Base-by-base conservation (phyloP, 2,113 vertebrate genomes). In the Anhinga anhinga region DNA sequence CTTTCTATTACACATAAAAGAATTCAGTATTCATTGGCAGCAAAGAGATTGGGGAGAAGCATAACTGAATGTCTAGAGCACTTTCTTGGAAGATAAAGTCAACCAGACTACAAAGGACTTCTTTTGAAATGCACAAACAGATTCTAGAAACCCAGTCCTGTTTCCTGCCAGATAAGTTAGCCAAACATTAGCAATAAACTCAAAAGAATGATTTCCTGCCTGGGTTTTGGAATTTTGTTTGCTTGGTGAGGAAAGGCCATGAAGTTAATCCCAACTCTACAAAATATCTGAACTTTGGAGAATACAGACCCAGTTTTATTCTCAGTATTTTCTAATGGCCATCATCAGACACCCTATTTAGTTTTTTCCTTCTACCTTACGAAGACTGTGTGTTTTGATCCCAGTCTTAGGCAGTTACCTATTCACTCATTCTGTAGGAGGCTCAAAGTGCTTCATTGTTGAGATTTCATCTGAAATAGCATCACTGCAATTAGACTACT, bases 401-500 rank as follows among this genome's bases (percentile, higher is more conserved):
- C 15, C 20, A 59, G 1, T 32, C n/a, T 73, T 62, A 42, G 2
- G 22, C 26, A 58, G 10, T 61, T 72, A n/a, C 22, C 1, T 49
- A n/a, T 66, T 74, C 32, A 63, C 0, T 0, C 9, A 49, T 65
- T 79, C 9, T 49, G 15, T n/a, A 67, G 25, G 38, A 63, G 16
- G 40, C 15, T 78, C 40, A 40, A 34, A 78, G n/a, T 4, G 34
- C 15, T 67, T 72, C 4, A 23, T 73, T 92, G 92, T 50, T 45
- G 22, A 67, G 18, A 22, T 79, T 79, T 71, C 27, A 30, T 40
- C 7, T 59, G 34, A 82, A 56, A 29, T 49, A 44, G 0, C 22
- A 49, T 47, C 12, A 50, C 8, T 76, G 13, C 20, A 90, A 62
- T 73, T 73, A 80, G 12, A 44, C 8, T 2, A 13, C 40, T 82